A percentile compares a stretch with the other conserved stretches of the same genome.
phyloP scores from a whole-genome alignment of 2,888 invertebrate species.

The Conus canariensis region DNA sequence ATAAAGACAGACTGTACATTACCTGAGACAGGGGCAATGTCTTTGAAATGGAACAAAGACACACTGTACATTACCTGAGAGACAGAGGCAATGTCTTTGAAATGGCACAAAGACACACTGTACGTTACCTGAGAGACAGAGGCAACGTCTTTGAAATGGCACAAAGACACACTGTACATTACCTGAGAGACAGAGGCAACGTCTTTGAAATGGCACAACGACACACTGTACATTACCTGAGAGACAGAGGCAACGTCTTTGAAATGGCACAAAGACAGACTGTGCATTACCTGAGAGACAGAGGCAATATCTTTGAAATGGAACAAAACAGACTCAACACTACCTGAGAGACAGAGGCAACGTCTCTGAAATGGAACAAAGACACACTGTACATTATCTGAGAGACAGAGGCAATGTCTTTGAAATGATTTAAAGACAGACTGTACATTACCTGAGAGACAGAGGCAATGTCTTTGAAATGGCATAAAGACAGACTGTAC shows the following conservation, averaged over 20 bases:
- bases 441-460: conserved; percentile 85
- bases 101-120: background rate
- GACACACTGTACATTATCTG: conserved; percentile 80
- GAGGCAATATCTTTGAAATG: conserved; percentile 76
- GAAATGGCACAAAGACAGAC: background rate
- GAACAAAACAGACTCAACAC: no score
- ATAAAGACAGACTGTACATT: conserved; percentile 49
- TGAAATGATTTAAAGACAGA: background rate
- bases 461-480: conserved; percentile 77
- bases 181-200: background rate
- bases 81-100: conserved; percentile 84
- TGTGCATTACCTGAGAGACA: conserved; percentile 85
- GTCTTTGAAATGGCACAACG: conserved; percentile 81
- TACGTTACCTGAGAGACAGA: conserved; percentile 87
- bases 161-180: conserved; percentile 51
- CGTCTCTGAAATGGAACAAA: background rate
- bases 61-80: conserved; percentile 85
- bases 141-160: conserved; percentile 81
- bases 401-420: conserved; percentile 84
- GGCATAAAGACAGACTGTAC: no score
- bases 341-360: background rate
- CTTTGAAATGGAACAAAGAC: conserved; percentile 88
- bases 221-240: conserved; percentile 81
- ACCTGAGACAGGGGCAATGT: conserved; percentile 91
- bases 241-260: conserved; percentile 87